Evolutionary conservation across 2,797 vertebrate genomes (phyloP).

Genomic region (Sciaenops ocellatus): DNA sequence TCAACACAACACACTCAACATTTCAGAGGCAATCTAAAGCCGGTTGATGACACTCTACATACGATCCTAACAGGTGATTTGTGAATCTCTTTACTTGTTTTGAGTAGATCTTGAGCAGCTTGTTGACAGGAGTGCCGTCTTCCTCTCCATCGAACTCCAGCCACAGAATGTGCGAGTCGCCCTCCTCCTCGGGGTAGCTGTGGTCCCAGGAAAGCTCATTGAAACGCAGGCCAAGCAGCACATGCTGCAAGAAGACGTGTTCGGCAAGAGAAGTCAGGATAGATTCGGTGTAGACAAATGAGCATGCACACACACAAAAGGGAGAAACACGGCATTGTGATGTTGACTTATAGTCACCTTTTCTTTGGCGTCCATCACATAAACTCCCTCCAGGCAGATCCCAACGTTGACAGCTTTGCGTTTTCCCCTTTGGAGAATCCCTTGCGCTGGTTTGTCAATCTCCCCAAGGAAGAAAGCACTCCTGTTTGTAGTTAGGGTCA

Average conservation of each 20-base stretch:
- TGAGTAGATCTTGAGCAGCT: constrained; percentile 94
- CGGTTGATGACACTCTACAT: neutral
- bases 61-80: neutral
- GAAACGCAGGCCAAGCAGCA: constrained; percentile 91
- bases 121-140: constrained; percentile 91
- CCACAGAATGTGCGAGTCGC: constrained; percentile 91
- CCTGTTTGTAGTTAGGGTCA: constrained; percentile 59
- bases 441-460: constrained; percentile 91
- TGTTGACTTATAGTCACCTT: constrained; percentile 82
- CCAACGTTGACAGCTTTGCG: constrained; percentile 90
- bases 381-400: constrained; percentile 94
- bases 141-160: constrained; percentile 95
- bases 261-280: neutral
- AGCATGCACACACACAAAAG: neutral
- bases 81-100: constrained; percentile 86
- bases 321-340: neutral
- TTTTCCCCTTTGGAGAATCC: constrained; percentile 88
- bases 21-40: neutral
- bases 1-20: neutral
- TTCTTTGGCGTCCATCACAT: constrained; percentile 92
- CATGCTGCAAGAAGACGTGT: constrained; percentile 81
- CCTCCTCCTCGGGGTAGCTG: constrained; percentile 90
- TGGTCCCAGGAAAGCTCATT: constrained; percentile 95
- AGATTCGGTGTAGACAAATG: neutral
- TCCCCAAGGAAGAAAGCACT: constrained; percentile 91